Evolutionary conservation across 2,797 vertebrate species (phyloP).

Genomic region (Phalloptychus januarius): DNA sequence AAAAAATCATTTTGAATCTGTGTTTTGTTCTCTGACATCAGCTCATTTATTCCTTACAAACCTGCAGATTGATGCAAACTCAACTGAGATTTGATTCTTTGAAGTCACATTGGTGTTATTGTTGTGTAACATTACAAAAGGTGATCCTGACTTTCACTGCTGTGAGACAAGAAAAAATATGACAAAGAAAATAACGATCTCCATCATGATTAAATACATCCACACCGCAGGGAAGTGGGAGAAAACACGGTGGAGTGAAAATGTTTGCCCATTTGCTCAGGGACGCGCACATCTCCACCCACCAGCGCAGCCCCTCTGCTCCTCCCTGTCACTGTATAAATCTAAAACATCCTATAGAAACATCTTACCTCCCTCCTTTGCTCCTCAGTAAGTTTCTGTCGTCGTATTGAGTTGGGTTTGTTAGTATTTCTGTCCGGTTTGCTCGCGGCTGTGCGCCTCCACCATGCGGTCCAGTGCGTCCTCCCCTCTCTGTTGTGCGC

Average conservation of each 20-base stretch:
- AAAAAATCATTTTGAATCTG: not conserved
- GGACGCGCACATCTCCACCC: constrained; percentile 33
- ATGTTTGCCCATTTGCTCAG: not conserved
- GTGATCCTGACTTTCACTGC: not conserved
- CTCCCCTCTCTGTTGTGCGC: constrained; percentile 78
- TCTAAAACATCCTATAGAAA: constrained; percentile 7
- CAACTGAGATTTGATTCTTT: not conserved
- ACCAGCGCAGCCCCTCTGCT: constrained; percentile 4
- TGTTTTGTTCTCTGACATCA: not conserved
- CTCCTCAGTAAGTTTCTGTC: constrained; percentile 12
- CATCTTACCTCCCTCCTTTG: constrained; percentile 52
- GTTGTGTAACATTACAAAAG: not conserved
- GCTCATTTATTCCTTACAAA: not conserved
- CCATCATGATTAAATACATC: not conserved
- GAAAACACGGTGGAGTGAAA: not conserved
- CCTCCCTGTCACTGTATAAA: not conserved
- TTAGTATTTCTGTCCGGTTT: constrained; percentile 38
- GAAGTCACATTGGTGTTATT: not conserved
- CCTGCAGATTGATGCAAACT: not conserved
- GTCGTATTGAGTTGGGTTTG: constrained; percentile 41
- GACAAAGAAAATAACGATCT: not conserved
- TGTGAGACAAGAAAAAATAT: not conserved
- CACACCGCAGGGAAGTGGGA: not conserved
- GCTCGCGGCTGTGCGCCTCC: constrained; percentile 36
- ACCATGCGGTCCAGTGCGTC: constrained; percentile 52